Conservation (phyloP, 2,797 vertebrate genomes). For the Tapirus indicus region DNA sequence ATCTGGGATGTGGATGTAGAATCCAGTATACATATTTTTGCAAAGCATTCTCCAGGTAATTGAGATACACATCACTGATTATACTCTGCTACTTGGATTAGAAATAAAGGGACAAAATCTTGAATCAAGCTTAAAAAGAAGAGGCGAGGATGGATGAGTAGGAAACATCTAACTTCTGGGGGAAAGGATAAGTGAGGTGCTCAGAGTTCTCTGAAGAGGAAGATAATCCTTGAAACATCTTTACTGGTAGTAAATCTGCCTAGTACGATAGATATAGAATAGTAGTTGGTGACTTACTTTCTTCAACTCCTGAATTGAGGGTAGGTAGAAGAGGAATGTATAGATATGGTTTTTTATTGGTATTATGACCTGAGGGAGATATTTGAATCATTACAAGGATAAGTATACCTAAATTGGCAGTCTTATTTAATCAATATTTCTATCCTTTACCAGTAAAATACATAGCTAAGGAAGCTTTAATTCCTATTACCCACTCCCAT, state of each 20-base stretch:
- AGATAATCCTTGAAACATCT: background rate
- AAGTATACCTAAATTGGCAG: background rate
- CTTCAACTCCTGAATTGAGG: background rate
- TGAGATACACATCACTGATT: background rate
- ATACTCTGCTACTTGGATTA: background rate
- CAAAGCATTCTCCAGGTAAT: background rate
- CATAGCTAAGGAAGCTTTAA: background rate
- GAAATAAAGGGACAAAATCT: conserved; percentile 47
- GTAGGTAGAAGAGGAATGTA: background rate
- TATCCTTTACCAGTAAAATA: background rate
- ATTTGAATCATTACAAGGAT: background rate
- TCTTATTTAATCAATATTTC: conserved; percentile 26
- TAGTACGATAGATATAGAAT: background rate
- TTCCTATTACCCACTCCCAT: background rate
- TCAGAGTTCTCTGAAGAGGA: conserved; percentile 28
- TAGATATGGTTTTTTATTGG: background rate
- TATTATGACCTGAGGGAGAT: conserved; percentile 14
- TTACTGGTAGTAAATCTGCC: background rate
- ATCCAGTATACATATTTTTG: background rate
- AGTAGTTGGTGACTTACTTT: background rate
- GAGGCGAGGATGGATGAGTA: background rate
- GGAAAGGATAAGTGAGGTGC: background rate
- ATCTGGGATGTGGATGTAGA: background rate
- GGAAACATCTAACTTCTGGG: conserved; percentile 36
- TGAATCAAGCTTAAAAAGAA: conserved; percentile 53